Base-by-base conservation (phyloP, 2,797 vertebrate genomes). In the Lagorchestes hirsutus region DNA sequence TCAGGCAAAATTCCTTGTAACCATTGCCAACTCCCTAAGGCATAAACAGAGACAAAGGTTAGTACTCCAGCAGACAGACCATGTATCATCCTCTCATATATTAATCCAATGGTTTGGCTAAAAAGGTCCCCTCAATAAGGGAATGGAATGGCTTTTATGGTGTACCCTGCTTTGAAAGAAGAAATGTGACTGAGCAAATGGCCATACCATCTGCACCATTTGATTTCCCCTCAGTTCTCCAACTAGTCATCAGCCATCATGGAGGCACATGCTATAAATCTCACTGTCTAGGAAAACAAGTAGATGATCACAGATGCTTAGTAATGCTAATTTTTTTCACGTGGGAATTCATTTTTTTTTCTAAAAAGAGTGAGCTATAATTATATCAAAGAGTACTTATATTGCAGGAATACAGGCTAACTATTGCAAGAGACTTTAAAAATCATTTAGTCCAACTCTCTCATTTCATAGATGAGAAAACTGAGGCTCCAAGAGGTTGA, bases 291-390 rank as follows among this genome's bases (percentile, higher is more conserved):
- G 74, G 74, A 87, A 87, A 87, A 87, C 40, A 87, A 87, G 74
- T 50, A 87, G 74, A 87, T 87, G 40, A 50, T 87, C 74, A 87
- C 40, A 87, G 40, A 87, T 46, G 74, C 40, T 87, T 46, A 87
- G 74, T 87, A 50, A 87, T 87, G 74, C 74, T 87, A 87, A 87
- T 87, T 50, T 87, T 82, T 87, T 50, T 46, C 74, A 87, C 74
- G 6, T 87, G 74, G 74, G 74, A 87, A 87, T 87, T 74, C 9
- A 87, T 46, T 87, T 46, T 74, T 74, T 82, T 87, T 40, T 40
- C 40, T 87, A 40, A 87, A 87, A 87, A 46, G 1, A 46, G 40
- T 87, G 22, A 87, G 50, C 9, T 87, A 50, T 87, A 50, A 87
- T 87, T 87, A 87, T 50, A 50, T 87, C 40, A 50, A 82, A 82